Conservation (phyloP, 2,888 invertebrate genomes). For the Drosophila austrosaltans region DNA sequence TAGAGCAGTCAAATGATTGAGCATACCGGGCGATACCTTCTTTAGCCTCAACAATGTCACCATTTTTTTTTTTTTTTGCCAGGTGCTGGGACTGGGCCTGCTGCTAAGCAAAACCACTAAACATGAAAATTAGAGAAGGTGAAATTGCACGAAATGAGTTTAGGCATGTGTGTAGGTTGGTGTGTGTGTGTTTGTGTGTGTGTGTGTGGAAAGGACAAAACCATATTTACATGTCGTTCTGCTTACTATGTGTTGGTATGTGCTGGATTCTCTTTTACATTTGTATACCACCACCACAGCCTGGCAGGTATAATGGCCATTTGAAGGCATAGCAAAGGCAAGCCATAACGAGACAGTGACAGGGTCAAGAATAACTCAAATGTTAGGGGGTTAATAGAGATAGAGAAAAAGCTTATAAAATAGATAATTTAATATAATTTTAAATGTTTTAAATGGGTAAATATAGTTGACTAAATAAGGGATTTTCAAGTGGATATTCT, state of each 20-base stretch:
- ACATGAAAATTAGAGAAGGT: slow-evolving; percentile 69
- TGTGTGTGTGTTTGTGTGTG: not conserved
- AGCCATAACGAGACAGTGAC: not conserved
- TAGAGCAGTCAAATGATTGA: slow-evolving; percentile 6
- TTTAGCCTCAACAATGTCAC: slow-evolving; percentile 60
- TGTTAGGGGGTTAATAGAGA: not conserved
- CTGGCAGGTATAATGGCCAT: slow-evolving; percentile 10
- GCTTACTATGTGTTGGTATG: slow-evolving; percentile 3
- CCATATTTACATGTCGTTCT: slow-evolving; percentile 57
- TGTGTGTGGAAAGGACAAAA: slow-evolving; percentile 48
- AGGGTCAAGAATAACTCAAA: not conserved
- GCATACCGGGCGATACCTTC: slow-evolving; percentile 27
- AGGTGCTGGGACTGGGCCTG: not conserved
- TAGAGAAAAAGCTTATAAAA: no score
- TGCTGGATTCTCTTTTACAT: slow-evolving; percentile 3
- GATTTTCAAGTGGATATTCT: no score
- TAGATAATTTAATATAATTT: no score
- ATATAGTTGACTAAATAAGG: not conserved
- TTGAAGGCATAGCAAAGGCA: not conserved
- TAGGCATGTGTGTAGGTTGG: slow-evolving; percentile 27
- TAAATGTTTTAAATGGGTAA: no score
- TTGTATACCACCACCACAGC: not conserved
- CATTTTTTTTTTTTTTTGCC: slow-evolving; percentile 47
- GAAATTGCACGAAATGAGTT: slow-evolving; percentile 68
- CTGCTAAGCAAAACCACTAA: slow-evolving; percentile 46